Conservation (phyloP, 2,113 vertebrate genomes). For the Podilymbus podiceps region DNA sequence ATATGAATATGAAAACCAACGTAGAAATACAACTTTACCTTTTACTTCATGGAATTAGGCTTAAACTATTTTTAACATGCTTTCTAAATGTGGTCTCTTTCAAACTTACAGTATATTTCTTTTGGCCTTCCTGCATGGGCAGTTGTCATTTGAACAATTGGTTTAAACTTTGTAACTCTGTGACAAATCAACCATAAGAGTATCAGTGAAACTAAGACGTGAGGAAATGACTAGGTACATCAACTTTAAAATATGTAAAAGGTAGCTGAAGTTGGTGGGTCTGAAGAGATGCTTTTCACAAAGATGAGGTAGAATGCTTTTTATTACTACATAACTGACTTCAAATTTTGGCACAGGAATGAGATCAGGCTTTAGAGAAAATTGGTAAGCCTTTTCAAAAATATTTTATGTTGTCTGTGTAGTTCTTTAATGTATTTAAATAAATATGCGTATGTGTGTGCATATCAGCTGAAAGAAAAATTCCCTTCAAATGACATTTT, state of each 20-base stretch:
- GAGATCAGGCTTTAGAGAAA: not conserved
- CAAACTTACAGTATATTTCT: not conserved
- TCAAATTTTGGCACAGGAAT: not conserved
- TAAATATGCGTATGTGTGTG: not conserved
- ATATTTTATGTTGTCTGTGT: not conserved
- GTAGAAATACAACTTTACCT: not conserved
- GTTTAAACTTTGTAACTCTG: not conserved
- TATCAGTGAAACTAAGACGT: not conserved
- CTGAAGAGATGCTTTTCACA: not conserved
- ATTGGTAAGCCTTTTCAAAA: not conserved
- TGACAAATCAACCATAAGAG: not conserved
- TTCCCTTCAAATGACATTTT: not conserved
- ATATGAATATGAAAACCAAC: not conserved
- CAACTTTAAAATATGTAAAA: not conserved
- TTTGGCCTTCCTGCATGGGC: not conserved
- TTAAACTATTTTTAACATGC: not conserved
- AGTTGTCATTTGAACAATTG: not conserved
- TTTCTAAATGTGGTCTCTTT: not conserved
- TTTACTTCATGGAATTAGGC: not conserved
- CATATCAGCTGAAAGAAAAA: not conserved
- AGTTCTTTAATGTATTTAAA: not conserved
- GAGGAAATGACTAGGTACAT: not conserved
- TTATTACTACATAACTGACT: not conserved
- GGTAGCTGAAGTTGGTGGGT: not conserved
- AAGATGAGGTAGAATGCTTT: not conserved